Conservation (phyloP, 2,888 invertebrate species). For the Tetanocera ferruginea region DNA sequence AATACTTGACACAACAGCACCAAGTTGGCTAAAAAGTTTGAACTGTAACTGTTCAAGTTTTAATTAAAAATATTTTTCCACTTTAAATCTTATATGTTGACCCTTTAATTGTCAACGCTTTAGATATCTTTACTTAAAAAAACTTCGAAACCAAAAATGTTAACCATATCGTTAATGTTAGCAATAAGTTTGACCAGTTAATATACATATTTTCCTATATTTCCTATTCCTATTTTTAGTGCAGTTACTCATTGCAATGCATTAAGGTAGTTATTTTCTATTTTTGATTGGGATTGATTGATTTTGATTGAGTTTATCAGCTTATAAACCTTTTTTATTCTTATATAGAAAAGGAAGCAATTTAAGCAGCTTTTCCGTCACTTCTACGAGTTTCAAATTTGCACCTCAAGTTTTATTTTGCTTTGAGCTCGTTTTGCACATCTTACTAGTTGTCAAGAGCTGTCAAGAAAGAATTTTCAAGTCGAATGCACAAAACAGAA, state of each 20-base stretch:
- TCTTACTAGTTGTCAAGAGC: neutral
- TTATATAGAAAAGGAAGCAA: neutral
- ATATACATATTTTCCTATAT: no score
- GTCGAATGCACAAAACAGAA: neutral
- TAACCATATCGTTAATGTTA: no score
- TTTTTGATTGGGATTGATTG: no score
- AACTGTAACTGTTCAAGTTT: neutral
- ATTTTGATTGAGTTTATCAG: no score
- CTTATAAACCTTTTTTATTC: no score
- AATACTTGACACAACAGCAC: neutral
- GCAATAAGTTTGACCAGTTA: no score
- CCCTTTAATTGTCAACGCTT: neutral
- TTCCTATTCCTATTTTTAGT: no score
- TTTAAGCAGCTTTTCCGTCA: slow-evolving; percentile 7
- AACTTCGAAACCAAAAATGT: neutral
- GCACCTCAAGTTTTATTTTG: slow-evolving; percentile 10
- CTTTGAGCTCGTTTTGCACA: neutral
- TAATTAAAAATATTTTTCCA: neutral
- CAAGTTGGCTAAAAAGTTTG: neutral
- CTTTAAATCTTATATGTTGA: no score
- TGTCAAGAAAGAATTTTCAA: slow-evolving; percentile 2
- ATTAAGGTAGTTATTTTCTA: no score
- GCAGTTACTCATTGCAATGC: no score
- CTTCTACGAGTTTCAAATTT: neutral
- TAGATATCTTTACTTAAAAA: neutral